Base-by-base conservation (phyloP, 2,888 invertebrate genomes). In the Lasioglossum vierecki region DNA sequence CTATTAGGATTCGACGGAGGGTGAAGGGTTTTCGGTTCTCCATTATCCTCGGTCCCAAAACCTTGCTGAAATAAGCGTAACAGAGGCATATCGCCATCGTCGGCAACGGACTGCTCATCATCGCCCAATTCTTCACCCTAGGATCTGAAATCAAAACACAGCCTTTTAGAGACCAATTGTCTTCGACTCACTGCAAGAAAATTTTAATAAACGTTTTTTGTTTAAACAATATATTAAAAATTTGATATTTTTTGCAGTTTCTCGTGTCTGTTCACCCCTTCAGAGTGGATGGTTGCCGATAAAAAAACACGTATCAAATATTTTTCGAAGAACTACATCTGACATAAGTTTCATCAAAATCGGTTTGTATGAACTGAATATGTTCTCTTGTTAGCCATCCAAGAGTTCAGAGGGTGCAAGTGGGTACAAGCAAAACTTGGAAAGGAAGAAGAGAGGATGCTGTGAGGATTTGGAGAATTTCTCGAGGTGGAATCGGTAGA, bases 21-120 rank as follows among this genome's bases (percentile, higher is more conserved):
- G 98, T 97, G 95, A 98, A 97, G 70, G 99, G 98, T 95, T 98
- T 98, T 88, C 98, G 96, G 95, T 98, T 98, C 92, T 97, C 97
- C 99, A 99, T 99, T 81, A 98, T 95, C 92, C 96, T 96, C 76
- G 99, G 99, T 85, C 98, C 99, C 90, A 98, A 94, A 83, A 96
- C 96, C 95, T 97, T 97, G 91, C 98, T 97, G 94, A 97, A 97
- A 94, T 98, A 97, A 88, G 98, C 98, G 96, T 99, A 99, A 92
- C 96, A 96, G 81, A 98, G 93, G 95, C 98, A 99, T 93, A 98
- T 97, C 80, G 96, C 95, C 79, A 98, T 94, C 88, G 99, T 99
- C 73, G 99, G 98, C 93, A 97, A 96, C 30, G 98, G 98, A 85
- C 98, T 98, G 92, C 97, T 97, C 98, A 98, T 98, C 97, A 99